Base-by-base conservation (phyloP, 2,797 vertebrate species). In the Amphiprion clarkii region DNA sequence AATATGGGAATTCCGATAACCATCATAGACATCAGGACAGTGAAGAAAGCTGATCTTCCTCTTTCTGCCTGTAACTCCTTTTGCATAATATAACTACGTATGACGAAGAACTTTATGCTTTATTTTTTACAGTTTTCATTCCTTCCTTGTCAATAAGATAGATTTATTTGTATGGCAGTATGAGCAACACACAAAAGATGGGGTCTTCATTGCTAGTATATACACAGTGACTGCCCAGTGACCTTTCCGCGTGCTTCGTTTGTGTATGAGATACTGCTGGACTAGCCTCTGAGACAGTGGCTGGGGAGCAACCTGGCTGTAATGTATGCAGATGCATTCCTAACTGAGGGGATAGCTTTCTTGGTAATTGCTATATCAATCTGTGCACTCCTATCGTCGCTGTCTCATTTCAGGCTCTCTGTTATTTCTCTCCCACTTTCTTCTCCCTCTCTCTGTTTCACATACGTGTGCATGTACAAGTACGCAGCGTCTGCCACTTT, bases 301-400 rank as follows among this genome's bases (percentile, higher is more conserved):
- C 83, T 74, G 70, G 82, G 87, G 83, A 94, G 76, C 76, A 74
- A 85, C 78, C 70, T 23, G 6, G 39, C 69, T 87, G 49, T 94
- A 93, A 95, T 94, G 86, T 94, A 94, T 95, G 93, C 70, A 94
- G 87, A 95, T 94, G 88, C 90, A 95, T 95, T 95, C 89, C 76
- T 88, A 91, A 89, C 92, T 87, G 83, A 90, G 87, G 87, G 83
- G 90, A 92, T 91, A 85, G 91, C 87, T 88, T 93, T 93, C 79
- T 85, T 87, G 86, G 85, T 94, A 95, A 95, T 94, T 94, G 92
- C 93, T 87, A 86, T 94, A 95, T 95, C 93, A 94, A 91, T 95
- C 94, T 93, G 82, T 87, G 84, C 90, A 87, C 85, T 91, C 80
- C 88, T 88, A 82, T 90, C 84, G 76, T 80, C 87, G 79, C 89